These are phyloP conservation scores for Halichoerus grypus DNA, from an alignment of 2,113 vertebrate species.

Conservation along the genomic window DNA sequence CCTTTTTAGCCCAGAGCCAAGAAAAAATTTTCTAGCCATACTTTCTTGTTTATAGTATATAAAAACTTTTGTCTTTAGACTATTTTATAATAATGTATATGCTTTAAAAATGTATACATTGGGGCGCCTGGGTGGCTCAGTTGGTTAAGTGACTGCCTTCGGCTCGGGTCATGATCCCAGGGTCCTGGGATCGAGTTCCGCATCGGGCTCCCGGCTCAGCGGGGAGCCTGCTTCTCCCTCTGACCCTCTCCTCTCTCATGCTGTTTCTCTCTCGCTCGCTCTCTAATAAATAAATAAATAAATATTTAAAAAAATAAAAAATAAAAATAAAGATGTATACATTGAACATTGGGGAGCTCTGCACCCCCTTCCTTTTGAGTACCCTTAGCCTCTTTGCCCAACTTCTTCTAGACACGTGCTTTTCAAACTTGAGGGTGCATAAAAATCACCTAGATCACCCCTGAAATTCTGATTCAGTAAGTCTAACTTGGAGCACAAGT, in stretches of 20 bases:
- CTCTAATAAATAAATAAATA: too few relatives aligned
- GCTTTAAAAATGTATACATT: background rate
- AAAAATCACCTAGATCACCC: background rate
- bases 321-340: background rate
- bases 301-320: too few relatives aligned
- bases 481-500: background rate
- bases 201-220: too few relatives aligned
- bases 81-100: background rate
- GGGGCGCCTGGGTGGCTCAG: too few relatives aligned
- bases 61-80: constrained; percentile 7
- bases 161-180: too few relatives aligned
- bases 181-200: too few relatives aligned
- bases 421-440: constrained; percentile 18
- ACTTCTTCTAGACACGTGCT: background rate
- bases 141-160: too few relatives aligned
- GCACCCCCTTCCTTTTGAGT: background rate
- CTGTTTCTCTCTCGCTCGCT: too few relatives aligned
- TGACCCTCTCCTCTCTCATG: too few relatives aligned
- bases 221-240: too few relatives aligned
- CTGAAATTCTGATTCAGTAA: background rate
- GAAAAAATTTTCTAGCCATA: constrained; percentile 22
- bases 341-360: background rate
- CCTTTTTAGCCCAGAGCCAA: background rate
- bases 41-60: background rate
- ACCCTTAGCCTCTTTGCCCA: background rate